These are phyloP conservation scores for Adelognathus sp. DNA, from an alignment of 2,888 invertebrate genomes.

Conservation along the genomic window DNA sequence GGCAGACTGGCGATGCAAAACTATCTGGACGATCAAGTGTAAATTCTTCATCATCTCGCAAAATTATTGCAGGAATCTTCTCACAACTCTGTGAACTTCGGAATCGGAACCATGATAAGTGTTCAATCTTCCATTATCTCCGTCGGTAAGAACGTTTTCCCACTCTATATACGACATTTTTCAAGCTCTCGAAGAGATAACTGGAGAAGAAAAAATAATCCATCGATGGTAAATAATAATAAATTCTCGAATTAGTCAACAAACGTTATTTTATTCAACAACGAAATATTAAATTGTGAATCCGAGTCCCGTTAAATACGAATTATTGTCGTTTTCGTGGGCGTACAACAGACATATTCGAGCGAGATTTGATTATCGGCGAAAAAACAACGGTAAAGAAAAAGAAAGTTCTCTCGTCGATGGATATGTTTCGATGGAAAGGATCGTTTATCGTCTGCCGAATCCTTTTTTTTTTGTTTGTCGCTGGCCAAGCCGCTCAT, in stretches of 20 bases:
- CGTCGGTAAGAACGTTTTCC: too few species aligned
- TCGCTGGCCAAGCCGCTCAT: too few species aligned
- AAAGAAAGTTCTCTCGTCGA: slow-evolving; percentile 26
- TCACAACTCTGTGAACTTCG: not conserved
- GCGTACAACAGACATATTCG: slow-evolving; percentile 26
- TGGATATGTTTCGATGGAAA: slow-evolving; percentile 47
- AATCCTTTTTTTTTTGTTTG: slow-evolving; percentile 1
- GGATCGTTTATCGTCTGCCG: not conserved
- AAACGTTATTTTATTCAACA: slow-evolving; percentile 50
- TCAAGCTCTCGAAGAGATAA: not conserved
- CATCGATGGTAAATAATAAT: not conserved
- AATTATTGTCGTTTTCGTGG: slow-evolving; percentile 47
- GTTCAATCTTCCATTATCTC: not conserved
- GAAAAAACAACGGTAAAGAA: slow-evolving; percentile 1
- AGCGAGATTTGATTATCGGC: slow-evolving; percentile 17
- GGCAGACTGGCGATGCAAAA: slow-evolving; percentile 32
- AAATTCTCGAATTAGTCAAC: slow-evolving; percentile 17
- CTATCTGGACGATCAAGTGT: not conserved
- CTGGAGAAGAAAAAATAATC: slow-evolving; percentile 4
- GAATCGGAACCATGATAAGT: not conserved
- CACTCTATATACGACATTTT: too few species aligned
- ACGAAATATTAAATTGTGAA: slow-evolving; percentile 48
- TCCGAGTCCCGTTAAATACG: slow-evolving; percentile 38
- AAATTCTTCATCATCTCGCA: not conserved
- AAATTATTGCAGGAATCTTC: not conserved